Conservation (phyloP, 2,113 vertebrate species). For the Anhinga rufa region DNA sequence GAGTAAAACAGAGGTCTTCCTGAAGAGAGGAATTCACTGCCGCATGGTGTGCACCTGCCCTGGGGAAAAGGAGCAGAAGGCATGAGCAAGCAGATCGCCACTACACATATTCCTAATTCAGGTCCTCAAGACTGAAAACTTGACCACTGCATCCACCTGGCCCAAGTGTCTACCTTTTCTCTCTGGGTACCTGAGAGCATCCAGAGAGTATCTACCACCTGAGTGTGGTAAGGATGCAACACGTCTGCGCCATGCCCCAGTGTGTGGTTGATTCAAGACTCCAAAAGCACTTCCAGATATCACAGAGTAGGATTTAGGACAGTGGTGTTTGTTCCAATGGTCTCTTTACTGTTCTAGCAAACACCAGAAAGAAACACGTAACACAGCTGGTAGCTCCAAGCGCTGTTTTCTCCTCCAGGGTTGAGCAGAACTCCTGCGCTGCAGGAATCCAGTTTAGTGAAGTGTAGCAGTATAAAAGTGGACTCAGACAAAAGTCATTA, state of each 20-base stretch:
- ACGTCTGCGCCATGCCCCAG: accelerated
- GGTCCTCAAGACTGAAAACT: background rate
- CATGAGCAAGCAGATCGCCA: accelerated
- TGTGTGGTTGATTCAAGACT: background rate
- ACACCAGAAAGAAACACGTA: accelerated
- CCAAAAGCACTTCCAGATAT: background rate
- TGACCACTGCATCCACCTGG: too few species aligned
- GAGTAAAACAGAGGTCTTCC: background rate
- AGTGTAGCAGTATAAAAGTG: background rate
- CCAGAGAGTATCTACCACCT: background rate
- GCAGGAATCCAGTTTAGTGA: background rate
- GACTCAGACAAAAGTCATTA: background rate
- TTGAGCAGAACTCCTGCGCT: background rate
- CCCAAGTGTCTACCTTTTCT: background rate
- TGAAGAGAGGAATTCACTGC: background rate
- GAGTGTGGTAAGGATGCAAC: background rate
- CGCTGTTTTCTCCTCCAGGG: background rate
- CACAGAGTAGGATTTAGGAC: background rate
- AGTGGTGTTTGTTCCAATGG: background rate
- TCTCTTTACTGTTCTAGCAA: background rate
- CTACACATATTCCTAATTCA: background rate
- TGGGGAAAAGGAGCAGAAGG: background rate
- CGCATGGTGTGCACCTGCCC: background rate
- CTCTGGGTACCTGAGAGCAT: background rate
- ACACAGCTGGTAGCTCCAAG: background rate